Base-by-base conservation (phyloP, 2,113 vertebrate genomes). In the Calypte anna region DNA sequence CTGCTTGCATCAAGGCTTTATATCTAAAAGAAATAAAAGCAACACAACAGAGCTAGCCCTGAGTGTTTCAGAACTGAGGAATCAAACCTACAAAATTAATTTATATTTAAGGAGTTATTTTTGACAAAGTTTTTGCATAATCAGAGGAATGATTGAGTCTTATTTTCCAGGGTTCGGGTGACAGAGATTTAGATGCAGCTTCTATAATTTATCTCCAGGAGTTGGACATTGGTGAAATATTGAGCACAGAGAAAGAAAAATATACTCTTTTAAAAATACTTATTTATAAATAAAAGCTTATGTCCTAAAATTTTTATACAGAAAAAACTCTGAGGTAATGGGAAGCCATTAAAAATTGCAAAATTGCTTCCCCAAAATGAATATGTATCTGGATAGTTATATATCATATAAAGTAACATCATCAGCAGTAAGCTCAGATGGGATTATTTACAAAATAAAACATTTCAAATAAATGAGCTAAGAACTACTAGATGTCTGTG, bases 1-100 rank as follows among this genome's bases (percentile, higher is more conserved):
- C 25, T 74, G 13, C 30, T 38, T 62, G 33, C 25, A 62, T 30
- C 55, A 54, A 1, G 10, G 33, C 0, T 0, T 14, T 48, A 16
- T 12, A 51, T 54, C 48, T 59, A 67, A 83, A 81, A 68, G 17
- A 48, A 86, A 48, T 16, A 15, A 74, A 80, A 93, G 51, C 27
- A 83, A 51, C 12, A 43, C 14, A 38, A 24, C 7, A 81, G 24
- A 69, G 10, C 24, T 40, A 77, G 46, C 14, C 14, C 3, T 6
- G 46, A 30, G 9, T 50, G 44, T 62, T 67, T 40, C 36, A 76
- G 64, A 80, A 92, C 81, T 53, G 21, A 66, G 16, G 31, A 73
- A 31, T 50, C 14, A 61, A 50, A 44, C 6, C 31, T 68, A 55
- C 6, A 85, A 77, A 86, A 72, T 67, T 31, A 8, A 63, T 61